Evolutionary conservation across 2,797 vertebrate species (phyloP).

Genomic region (Spea hammondii): DNA sequence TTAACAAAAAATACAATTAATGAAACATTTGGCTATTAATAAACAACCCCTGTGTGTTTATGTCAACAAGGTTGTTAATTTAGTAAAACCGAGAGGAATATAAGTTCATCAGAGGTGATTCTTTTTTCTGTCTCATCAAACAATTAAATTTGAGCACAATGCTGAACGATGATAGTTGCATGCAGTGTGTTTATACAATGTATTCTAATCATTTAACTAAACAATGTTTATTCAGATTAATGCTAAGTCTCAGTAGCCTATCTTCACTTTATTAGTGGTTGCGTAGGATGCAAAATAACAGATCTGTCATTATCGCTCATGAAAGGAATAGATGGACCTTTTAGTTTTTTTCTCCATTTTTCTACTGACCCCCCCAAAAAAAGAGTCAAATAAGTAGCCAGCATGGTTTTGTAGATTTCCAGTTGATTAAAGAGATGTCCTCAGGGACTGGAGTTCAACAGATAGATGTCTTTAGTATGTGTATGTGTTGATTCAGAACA

Average conservation of each 20-base stretch:
- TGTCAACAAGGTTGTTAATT: too few species aligned
- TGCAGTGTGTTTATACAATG: conserved; percentile 14
- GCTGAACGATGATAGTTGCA: conserved; percentile 5
- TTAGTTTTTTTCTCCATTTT: conserved; percentile 19
- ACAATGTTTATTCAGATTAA: conserved; percentile 28
- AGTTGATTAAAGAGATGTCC: conserved; percentile 41
- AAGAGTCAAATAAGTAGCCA: conserved; percentile 20
- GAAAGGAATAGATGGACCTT: conserved; percentile 13
- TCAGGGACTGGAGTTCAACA: conserved; percentile 9
- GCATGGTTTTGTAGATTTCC: conserved; percentile 33
- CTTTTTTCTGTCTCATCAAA: neutral
- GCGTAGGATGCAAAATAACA: conserved; percentile 15
- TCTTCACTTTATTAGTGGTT: conserved; percentile 29
- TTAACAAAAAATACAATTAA: neutral
- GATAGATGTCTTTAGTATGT: conserved; percentile 25
- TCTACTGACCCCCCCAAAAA: conserved; percentile 13
- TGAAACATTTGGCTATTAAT: too few species aligned
- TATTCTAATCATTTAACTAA: conserved; percentile 39
- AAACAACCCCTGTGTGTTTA: too few species aligned
- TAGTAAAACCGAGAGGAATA: too few species aligned
- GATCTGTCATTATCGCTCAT: conserved; percentile 32
- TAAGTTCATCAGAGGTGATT: neutral
- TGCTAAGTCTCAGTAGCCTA: conserved; percentile 39
- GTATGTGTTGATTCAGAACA: conserved; percentile 24
- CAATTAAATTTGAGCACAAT: neutral